phyloP scores from a whole-genome alignment of 2,888 invertebrate species.

The Schizotus pectinicornis region DNA sequence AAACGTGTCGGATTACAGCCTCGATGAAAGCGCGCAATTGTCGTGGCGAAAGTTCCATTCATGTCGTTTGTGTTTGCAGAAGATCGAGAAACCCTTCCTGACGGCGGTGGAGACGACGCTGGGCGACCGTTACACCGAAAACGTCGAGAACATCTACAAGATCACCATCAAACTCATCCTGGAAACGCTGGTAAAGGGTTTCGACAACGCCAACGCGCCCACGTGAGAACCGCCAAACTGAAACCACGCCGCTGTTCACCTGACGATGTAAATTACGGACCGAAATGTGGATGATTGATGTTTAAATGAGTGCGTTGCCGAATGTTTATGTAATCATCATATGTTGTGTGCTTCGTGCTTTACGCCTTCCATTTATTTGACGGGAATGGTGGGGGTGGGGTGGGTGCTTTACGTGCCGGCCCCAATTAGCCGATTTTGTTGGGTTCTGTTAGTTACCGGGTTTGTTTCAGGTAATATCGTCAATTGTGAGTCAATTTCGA shows the following conservation, averaged over 20 bases:
- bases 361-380: background rate
- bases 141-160: slow-evolving; percentile 88
- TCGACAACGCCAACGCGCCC: slow-evolving; percentile 62
- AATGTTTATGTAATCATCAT: background rate
- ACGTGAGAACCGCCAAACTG: slow-evolving; percentile 46
- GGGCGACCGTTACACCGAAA: slow-evolving; percentile 87
- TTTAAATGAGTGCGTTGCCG: background rate
- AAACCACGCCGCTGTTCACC: slow-evolving; percentile 1
- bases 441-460: slow-evolving; percentile 2
- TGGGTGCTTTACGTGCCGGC: background rate
- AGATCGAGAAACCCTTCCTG: slow-evolving; percentile 88
- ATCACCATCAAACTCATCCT: slow-evolving; percentile 87
- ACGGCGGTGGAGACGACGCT: slow-evolving; percentile 84
- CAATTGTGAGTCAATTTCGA: slow-evolving; percentile 27
- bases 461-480: slow-evolving; percentile 6
- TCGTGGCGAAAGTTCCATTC: background rate
- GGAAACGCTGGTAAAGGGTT: slow-evolving; percentile 82
- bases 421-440: background rate
- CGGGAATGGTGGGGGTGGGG: background rate
- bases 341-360: slow-evolving; percentile 3
- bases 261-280: too few species aligned
- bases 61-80: slow-evolving; percentile 64
- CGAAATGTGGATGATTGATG: too few species aligned
- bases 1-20: background rate
- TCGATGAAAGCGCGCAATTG: background rate